Conservation (phyloP, 2,113 vertebrate species). For the Hydropotes inermis region DNA sequence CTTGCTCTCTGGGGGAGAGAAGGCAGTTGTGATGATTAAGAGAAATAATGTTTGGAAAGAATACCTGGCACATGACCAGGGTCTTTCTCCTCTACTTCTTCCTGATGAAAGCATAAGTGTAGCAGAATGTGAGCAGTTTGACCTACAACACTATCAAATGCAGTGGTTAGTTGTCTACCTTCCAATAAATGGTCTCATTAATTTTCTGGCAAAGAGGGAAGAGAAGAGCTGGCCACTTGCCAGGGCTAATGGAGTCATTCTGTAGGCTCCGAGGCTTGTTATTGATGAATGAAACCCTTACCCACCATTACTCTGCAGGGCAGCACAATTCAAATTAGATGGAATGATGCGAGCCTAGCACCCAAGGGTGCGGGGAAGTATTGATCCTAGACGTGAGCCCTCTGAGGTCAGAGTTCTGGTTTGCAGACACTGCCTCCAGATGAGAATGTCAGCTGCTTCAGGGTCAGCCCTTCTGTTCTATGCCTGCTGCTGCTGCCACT, state of each 20-base stretch:
- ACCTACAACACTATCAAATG: background rate
- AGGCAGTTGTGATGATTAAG: background rate
- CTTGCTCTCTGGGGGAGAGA: background rate
- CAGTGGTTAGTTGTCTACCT: slow-evolving; percentile 19
- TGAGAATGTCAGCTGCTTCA: background rate
- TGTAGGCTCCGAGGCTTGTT: background rate
- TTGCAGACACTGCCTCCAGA: background rate
- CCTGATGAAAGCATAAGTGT: background rate
- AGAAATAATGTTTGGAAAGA: background rate
- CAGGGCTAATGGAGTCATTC: slow-evolving; percentile 61
- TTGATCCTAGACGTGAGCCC: background rate
- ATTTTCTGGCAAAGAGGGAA: slow-evolving; percentile 55
- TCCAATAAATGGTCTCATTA: slow-evolving; percentile 64
- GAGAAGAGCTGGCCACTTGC: slow-evolving; percentile 40
- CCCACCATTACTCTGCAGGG: background rate
- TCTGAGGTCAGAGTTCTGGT: background rate
- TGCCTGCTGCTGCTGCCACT: background rate
- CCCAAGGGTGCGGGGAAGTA: background rate
- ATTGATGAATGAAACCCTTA: slow-evolving; percentile 39
- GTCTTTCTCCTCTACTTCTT: background rate
- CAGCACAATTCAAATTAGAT: slow-evolving; percentile 17
- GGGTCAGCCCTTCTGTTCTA: background rate
- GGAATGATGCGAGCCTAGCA: background rate
- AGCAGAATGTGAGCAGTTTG: background rate
- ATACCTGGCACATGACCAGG: background rate